Base-by-base conservation (phyloP, 2,113 vertebrate species). In the Lampris incognitus region DNA sequence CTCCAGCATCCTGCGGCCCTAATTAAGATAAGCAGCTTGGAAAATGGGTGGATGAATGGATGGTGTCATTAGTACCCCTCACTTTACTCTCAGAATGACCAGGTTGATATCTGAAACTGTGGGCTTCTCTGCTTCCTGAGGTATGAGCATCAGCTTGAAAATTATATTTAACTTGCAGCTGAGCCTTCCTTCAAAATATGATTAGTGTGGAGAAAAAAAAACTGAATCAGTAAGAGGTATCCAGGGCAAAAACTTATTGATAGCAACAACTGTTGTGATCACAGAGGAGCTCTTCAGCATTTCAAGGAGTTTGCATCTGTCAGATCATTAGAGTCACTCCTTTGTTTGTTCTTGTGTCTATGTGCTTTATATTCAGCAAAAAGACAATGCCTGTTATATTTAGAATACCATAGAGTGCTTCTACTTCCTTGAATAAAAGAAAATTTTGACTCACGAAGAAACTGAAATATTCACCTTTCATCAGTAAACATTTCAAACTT, bases 211-310 rank as follows among this genome's bases (percentile, higher is more conserved):
- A 24, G 85, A 87, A 65, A 79, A 76, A 89, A 78, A 78, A 82
- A 88, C 78, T 82, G 82, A 74, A 78, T 80, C 76, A 61, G 78
- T 42, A 36, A 63, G 52, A 72, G 81, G 73, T 73, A n/a, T 59
- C 50, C 67, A 72, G 56, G 72, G 76, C 65, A 81, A 78, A 74
- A 81, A 79, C 71, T 67, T 80, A 82, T 74, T 79, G 79, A 76
- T 75, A 69, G 77, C 61, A 87, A 40, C 59, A 61, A 13, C 55
- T 57, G n/a, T 57, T 57, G 40, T 61, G 39, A 61, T 61, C 39
- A 81, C 87, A 86, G 81, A 86, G 79, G 81, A 2, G 1, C 71
- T 82, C 49, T 85, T 85, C 83, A 79, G 77, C 83, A 86, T 84
- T 68, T 88, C 79, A 79, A 82, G 82, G 66, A 71, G 62, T 48